phyloP scores from a whole-genome alignment of 2,797 vertebrate species.

The Microctenopoma lineatum region DNA sequence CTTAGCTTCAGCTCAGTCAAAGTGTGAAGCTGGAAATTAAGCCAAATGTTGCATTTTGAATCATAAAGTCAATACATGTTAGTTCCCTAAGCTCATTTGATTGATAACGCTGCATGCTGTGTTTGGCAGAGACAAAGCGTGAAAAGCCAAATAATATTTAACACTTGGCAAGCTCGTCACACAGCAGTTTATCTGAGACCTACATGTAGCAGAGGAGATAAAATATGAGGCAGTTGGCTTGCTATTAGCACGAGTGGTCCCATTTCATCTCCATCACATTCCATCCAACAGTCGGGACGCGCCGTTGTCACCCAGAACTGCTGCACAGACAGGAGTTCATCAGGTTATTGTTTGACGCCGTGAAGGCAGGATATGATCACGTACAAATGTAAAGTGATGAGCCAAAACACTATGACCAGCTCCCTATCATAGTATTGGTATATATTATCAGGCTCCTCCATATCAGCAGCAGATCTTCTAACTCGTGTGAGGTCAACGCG shows the following conservation, averaged over 20 bases:
- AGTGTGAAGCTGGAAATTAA: constrained; percentile 18
- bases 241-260: neutral
- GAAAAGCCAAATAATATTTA: constrained; percentile 31
- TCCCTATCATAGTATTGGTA: too few species aligned
- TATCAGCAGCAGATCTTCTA: too few species aligned
- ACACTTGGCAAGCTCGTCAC: constrained; percentile 18
- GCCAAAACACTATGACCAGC: neutral
- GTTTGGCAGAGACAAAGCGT: constrained; percentile 3
- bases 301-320: neutral
- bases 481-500: too few species aligned
- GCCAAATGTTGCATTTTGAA: constrained; percentile 10
- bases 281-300: neutral
- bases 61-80: neutral
- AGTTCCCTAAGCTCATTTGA: constrained; percentile 1
- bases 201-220: constrained; percentile 1
- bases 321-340: neutral
- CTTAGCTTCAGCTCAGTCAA: neutral
- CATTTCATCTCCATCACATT: constrained; percentile 3
- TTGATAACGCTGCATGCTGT: constrained; percentile 21
- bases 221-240: constrained; percentile 14
- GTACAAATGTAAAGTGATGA: constrained; percentile 1
- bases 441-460: too few species aligned
- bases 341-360: constrained; percentile 23
- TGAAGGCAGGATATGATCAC: constrained; percentile 53
- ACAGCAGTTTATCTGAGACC: constrained; percentile 14